These are phyloP conservation scores for Potorous gilbertii DNA, from an alignment of 2,797 vertebrate genomes.

Conservation along the genomic window DNA sequence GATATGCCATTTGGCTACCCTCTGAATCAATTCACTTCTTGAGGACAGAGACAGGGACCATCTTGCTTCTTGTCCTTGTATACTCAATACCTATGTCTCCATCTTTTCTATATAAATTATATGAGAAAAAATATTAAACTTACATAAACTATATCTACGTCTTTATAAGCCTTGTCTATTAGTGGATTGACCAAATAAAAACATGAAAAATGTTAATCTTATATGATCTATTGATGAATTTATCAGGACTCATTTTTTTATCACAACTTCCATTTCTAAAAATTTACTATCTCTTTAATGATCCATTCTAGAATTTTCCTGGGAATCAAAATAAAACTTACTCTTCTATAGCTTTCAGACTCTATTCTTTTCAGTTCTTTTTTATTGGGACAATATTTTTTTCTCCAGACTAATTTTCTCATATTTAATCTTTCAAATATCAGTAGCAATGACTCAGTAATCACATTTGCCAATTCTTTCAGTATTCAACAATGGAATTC, in stretches of 20 bases:
- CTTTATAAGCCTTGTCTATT: neutral
- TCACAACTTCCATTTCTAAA: neutral
- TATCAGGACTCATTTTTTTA: neutral
- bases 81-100: neutral
- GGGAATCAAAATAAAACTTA: neutral
- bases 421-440: neutral
- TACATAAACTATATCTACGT: neutral
- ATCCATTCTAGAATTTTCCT: neutral
- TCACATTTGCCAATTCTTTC: too few species aligned
- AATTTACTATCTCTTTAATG: neutral
- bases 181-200: neutral
- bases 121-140: neutral
- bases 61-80: neutral
- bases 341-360: neutral
- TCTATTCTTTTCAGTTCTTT: neutral
- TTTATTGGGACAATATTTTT: neutral
- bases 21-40: neutral
- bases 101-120: neutral
- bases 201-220: neutral
- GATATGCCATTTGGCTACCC: too few species aligned
- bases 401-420: neutral
- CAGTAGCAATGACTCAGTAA: neutral
- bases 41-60: neutral
- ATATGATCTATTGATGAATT: neutral
- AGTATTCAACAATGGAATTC: neutral